Evolutionary conservation across 2,797 vertebrate species (phyloP), one percentile per base, ranked within the genome.

Genomic region (Eulemur coronatus): DNA sequence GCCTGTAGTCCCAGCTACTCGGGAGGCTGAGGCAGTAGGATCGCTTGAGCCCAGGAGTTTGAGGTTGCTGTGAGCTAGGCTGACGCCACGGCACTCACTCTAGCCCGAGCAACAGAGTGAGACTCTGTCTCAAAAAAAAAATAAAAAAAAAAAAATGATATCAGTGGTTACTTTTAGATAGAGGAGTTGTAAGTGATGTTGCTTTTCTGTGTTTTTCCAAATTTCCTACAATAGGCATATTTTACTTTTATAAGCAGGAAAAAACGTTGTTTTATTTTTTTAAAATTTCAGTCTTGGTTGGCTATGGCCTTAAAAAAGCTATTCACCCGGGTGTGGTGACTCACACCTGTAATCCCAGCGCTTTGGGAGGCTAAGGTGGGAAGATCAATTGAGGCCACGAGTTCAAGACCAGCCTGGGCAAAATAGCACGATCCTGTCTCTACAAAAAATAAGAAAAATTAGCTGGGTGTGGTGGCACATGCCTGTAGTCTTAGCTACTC

Each of bases 211-310:
- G 76, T 80, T 93, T 93, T 81, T 82, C 59, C 43, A 69, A 70
- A 46, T 85, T 76, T 97, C 80, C 92, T 80, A 87, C 18, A 93
- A 61, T 48, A 76, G 46, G 59, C 59, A 84, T 55, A 78, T n/a
- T 89, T 97, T 73, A 87, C 28, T 76, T 75, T 87, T 95, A 80
- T 93, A 78, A 92, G 84, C 41, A 89, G 43, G 84, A 93, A 89
- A 38, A 96, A 93, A 86, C 9, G 8, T 76, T 30, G 6, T 41
- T 73, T 86, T 87, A 78, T 69, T 61, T 88, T 63, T 63, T 17
- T 1, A 65, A 65, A 65, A 65, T n/a, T 65, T n/a, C 33, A n/a
- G 6, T 65, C 63, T 65, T 65, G 63, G 33, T 65, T 65, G 63
- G 33, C 15, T n/a, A n/a, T 65, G 63, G 33, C 33, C 63, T 65